phyloP scores from a whole-genome alignment of 2,797 vertebrate species.

The Bradypodion pumilum region DNA sequence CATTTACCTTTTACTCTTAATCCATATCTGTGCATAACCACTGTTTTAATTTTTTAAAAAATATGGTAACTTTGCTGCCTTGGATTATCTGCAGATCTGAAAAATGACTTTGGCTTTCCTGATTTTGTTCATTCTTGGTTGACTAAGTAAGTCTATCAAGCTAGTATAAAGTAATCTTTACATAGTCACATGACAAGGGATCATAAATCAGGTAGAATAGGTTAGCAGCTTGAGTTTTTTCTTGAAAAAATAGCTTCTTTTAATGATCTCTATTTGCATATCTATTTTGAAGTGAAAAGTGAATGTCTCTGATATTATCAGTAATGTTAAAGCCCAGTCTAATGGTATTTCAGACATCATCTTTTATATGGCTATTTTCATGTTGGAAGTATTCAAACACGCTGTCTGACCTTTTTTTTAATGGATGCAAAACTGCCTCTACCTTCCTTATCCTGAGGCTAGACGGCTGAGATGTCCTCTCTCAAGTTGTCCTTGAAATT shows the following conservation, averaged over 20 bases:
- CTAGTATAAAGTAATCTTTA: no score
- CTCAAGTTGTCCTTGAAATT: slow-evolving; percentile 57
- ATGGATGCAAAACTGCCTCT: slow-evolving; percentile 29
- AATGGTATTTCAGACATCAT: slow-evolving; percentile 18
- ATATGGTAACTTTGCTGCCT: no score
- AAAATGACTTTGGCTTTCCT: no score
- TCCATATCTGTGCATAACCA: no score
- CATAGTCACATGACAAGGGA: no score
- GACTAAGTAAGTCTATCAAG: no score
- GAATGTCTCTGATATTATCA: neutral
- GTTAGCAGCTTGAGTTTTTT: no score
- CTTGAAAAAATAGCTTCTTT: neutral
- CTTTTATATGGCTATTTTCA: slow-evolving; percentile 44
- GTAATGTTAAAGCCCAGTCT: neutral
- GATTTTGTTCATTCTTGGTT: no score
- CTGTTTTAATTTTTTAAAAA: no score
- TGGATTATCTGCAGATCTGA: no score
- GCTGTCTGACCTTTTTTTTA: slow-evolving; percentile 33
- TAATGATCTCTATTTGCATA: neutral
- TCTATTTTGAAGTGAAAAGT: neutral
- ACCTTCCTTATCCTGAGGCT: slow-evolving; percentile 17
- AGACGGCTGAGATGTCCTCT: slow-evolving; percentile 34
- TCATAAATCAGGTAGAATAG: no score
- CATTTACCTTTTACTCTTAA: no score
- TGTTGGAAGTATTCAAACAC: slow-evolving; percentile 53